A percentile compares a stretch with the other conserved stretches of the same genome.
Conservation (phyloP, 2,113 vertebrate species). For the Gallinago paraguaiae region DNA sequence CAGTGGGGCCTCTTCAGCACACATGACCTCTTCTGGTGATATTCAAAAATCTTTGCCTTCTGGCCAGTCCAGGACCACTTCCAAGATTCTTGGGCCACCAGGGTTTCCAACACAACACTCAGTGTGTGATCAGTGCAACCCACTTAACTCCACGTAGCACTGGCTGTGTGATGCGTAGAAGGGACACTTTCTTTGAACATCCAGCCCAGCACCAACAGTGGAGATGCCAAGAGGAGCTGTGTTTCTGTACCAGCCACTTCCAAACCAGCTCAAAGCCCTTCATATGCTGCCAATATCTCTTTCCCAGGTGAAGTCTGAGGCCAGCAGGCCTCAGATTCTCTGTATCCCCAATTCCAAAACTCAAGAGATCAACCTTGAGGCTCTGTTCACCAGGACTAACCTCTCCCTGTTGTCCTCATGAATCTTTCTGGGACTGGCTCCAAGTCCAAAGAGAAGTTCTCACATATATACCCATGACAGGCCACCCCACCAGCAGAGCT, state of each 20-base stretch:
- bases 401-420: not conserved
- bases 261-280: not conserved
- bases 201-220: not conserved
- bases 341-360: not conserved
- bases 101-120: not conserved
- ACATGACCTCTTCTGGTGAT: not conserved
- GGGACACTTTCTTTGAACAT: not conserved
- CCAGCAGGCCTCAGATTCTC: not conserved
- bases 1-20: not conserved
- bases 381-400: not conserved
- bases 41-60: not conserved
- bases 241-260: not conserved
- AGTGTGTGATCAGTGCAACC: not conserved
- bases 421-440: not conserved
- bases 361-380: not conserved
- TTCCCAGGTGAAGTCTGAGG: not conserved
- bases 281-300: not conserved
- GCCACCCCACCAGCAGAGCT: not conserved
- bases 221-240: not conserved
- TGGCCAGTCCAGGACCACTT: not conserved
- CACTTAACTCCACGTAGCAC: not conserved
- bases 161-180: not conserved
- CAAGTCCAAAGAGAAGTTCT: not conserved
- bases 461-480: rapidly evolving
- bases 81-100: not conserved